phyloP scores from a whole-genome alignment of 2,888 invertebrate genomes.

The Eurytoma californica region DNA sequence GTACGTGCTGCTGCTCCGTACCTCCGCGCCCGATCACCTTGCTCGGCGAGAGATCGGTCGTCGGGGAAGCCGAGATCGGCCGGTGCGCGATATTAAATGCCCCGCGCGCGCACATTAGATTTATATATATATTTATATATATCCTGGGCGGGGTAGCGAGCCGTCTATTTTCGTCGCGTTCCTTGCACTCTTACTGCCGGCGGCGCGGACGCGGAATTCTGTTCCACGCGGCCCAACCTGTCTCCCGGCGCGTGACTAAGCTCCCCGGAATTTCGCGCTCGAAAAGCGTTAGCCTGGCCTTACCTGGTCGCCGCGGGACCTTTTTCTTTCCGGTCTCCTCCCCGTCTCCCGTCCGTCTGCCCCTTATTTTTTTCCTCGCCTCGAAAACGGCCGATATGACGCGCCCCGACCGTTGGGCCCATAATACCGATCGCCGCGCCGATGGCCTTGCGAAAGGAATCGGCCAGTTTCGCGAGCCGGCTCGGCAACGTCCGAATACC shows the following conservation, averaged over 20 bases:
- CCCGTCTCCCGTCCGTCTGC: background rate
- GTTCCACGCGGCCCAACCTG: slow-evolving; percentile 30
- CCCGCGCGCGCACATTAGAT: background rate
- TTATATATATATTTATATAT: background rate
- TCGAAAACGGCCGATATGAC: background rate
- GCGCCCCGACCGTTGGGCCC: background rate
- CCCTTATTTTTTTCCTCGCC: background rate
- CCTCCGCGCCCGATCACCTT: too few species aligned
- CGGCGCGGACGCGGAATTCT: slow-evolving; percentile 34
- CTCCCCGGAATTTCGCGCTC: slow-evolving; percentile 66
- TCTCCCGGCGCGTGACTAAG: slow-evolving; percentile 60
- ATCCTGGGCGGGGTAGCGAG: background rate
- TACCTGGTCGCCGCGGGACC: background rate
- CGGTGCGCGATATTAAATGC: slow-evolving; percentile 15
- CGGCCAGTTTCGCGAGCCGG: too few species aligned
- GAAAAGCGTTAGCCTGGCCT: slow-evolving; percentile 59
- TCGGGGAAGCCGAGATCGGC: background rate
- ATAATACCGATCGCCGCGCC: background rate
- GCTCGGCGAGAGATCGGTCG: too few species aligned
- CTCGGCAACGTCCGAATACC: too few species aligned
- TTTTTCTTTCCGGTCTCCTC: background rate
- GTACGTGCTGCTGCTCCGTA: too few species aligned
- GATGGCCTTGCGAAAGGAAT: background rate
- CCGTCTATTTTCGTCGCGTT: slow-evolving; percentile 55
- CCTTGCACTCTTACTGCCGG: slow-evolving; percentile 45